Base-by-base conservation (phyloP, 2,797 vertebrate species). In the Ctenopoma kingsleyae region DNA sequence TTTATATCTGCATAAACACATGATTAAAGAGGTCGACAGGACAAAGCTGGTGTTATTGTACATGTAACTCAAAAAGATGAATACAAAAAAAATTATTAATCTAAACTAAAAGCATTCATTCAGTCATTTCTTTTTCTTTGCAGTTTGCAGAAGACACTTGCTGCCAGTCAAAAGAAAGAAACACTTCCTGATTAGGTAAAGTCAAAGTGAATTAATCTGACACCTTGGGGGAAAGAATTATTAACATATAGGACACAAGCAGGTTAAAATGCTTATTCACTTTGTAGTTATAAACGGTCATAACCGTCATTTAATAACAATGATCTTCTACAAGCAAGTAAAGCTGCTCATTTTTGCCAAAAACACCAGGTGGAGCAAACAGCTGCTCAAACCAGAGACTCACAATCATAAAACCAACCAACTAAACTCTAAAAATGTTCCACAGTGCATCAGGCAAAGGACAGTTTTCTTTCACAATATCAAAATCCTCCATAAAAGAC, bases 341-440 rank as follows among this genome's bases (percentile, higher is more conserved):
- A 35, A 62, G 3, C 16, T 22, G 3, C 22, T 17, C 9, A 16
- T 11, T 17, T 17, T 7, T 47, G 2, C 9, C 12, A 62, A 25
- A 3, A 52, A 46, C 38, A 12, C 2, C 0, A 12, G 11, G 36
- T 38, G 16, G 35, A 11, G 25, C 10, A 50, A 43, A 53, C 58
- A 48, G 41, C 69, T 68, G 54, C 30, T 59, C 25, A 30, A 10
- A 5, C 59, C 1, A 17, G 8, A 35, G 19, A 58, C 20, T 62
- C 20, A 51, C 60, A 51, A 46, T n/a, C 6, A 61, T 8, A 3
- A n/a, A 61, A 49, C 46, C 41, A 40, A 6, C 8, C n/a, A n/a
- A n/a, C 3, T 9, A 11, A 66, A 50, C 59, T 15, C 13, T 0
- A 47, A 57, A 30, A 30, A 41, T 22, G 19, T 22, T 20, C 1